Evolutionary conservation across 2,797 vertebrate genomes (phyloP).

Genomic region (Serranus cabrilla): DNA sequence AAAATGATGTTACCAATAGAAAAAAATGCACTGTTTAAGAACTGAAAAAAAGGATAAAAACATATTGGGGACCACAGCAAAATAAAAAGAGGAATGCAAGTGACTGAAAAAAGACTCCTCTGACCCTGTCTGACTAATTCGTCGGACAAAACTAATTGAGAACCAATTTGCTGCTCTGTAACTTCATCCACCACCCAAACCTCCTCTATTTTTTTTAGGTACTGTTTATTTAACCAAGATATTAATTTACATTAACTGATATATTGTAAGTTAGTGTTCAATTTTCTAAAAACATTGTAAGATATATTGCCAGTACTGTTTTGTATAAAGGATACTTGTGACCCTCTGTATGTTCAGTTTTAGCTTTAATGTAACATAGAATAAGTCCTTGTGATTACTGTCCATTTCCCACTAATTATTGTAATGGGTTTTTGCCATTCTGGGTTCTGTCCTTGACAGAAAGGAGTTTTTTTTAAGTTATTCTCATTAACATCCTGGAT

Average conservation of each 20-base stretch:
- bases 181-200: neutral
- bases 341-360: neutral
- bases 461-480: neutral
- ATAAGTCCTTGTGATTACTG: conserved; percentile 3
- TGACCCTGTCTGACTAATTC: neutral
- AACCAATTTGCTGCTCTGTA: neutral
- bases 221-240: neutral
- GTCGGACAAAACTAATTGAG: no score
- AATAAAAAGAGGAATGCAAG: no score
- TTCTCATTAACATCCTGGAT: conserved; percentile 22
- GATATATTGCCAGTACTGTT: neutral
- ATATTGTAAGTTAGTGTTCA: no score
- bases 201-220: neutral
- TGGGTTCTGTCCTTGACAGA: conserved; percentile 11
- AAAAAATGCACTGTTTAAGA: neutral
- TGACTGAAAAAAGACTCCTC: neutral
- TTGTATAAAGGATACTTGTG: neutral
- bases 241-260: neutral
- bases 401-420: conserved; percentile 6
- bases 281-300: neutral
- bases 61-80: neutral
- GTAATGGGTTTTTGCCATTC: conserved; percentile 27
- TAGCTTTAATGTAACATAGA: neutral
- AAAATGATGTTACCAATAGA: neutral
- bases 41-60: neutral